Evolutionary conservation across 2,797 vertebrate species (phyloP).

Genomic region (Trichosurus vulpecula): DNA sequence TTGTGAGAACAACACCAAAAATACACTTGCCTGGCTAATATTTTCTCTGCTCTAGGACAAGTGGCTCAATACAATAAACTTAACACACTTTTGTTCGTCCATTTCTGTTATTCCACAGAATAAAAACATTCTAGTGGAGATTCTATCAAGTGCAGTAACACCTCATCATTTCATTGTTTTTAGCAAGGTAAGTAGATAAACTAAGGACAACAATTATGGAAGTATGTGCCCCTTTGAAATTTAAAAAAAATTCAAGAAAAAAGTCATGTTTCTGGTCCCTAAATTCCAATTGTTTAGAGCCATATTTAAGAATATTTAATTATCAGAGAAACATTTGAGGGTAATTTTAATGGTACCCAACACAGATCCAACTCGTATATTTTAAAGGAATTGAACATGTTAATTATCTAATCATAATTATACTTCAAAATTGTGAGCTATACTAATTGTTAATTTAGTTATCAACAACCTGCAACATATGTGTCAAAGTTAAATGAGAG

Average conservation of each 20-base stretch:
- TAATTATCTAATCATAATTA: neutral
- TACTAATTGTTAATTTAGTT: neutral
- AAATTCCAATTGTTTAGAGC: neutral
- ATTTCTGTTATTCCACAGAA: neutral
- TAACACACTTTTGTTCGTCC: neutral
- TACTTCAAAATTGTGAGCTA: neutral
- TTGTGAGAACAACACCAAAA: neutral
- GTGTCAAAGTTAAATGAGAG: neutral
- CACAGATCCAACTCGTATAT: neutral
- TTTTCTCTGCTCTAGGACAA: neutral
- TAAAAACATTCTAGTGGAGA: neutral
- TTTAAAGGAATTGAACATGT: neutral
- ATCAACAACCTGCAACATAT: neutral
- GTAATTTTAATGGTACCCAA: neutral
- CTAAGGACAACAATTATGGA: neutral
- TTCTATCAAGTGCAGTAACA: neutral
- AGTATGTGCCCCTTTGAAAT: too few species aligned
- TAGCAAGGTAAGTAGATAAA: neutral
- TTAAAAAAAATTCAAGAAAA: too few species aligned
- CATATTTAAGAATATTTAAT: neutral
- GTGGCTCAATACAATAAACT: neutral
- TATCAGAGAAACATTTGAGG: neutral
- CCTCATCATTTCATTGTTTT: neutral
- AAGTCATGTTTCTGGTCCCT: neutral
- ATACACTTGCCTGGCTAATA: neutral